Evolutionary conservation across 2,113 vertebrate genomes (phyloP), one percentile per base, ranked within the genome.

Genomic region (Cinclus mexicanus): DNA sequence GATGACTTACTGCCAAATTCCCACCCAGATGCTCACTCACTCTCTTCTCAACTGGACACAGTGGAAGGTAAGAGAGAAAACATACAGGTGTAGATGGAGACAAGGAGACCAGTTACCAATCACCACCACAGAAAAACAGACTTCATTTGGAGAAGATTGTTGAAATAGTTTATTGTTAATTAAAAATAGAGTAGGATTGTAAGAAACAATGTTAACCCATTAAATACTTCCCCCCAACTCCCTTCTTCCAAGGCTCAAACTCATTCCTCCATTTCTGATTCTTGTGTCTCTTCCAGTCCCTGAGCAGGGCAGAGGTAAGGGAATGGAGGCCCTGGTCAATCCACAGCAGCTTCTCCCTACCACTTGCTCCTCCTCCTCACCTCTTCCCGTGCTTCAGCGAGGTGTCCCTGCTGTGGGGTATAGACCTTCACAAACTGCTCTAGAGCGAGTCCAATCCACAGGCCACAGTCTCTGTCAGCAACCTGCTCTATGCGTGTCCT

Each of bases 361-460:
- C 4, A 6, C 13, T 44, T 20, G 5, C 35, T 75, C 56, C 8
- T 47, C 22, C 9, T 71, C n/a, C 14, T 68, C 18, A 33, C 2
- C 6, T 72, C 18, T 60, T 76, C 7, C 19, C 1, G 29, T 52
- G 10, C 16, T 61, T 41, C 25, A 42, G 9, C 0, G 0, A 52
- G 26, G 9, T 9, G 4, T 42, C 10, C 6, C 4, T 76, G 13
- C 17, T 7, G 3, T 22, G 23, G 46, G 10, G 17, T 61, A 33
- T 1, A 10, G 33, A 56, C 25, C 28, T 70, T 37, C 44, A 37
- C 9, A 42, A 41, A n/a, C 17, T 65, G 13, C 26, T 60, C 19
- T 33, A 52, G 5, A 2, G 11, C 25, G 35, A 8, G 12, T 61
- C 6, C 1, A 57, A 11, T 44, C 13, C 15, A 39, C 25, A 33